Evolutionary conservation across 2,113 vertebrate genomes (phyloP).

Genomic region (Chaetura pelagica): DNA sequence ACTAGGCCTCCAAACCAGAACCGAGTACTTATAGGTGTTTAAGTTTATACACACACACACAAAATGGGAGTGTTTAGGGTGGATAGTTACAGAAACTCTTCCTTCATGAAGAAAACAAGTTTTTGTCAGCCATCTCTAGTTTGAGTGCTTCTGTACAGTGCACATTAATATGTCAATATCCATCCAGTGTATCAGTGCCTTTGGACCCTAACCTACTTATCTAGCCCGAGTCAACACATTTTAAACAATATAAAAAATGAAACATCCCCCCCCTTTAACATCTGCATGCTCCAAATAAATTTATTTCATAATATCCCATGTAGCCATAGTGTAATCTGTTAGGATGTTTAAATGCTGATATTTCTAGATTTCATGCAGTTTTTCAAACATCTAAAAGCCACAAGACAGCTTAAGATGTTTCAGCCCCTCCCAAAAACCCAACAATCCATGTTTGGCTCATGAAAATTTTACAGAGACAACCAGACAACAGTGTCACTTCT

Average conservation of each 20-base stretch:
- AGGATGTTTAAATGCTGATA: not conserved
- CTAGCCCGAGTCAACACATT: not conserved
- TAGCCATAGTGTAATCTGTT: not conserved
- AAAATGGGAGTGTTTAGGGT: no score
- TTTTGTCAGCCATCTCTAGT: no score
- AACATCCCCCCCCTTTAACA: not conserved
- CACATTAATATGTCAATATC: no score
- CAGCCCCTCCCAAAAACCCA: accelerated
- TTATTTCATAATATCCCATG: not conserved
- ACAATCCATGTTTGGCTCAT: not conserved
- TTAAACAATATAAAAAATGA: not conserved
- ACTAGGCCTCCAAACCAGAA: no score
- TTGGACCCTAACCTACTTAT: no score
- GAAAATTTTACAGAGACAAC: not conserved
- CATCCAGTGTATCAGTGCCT: no score
- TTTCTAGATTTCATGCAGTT: not conserved
- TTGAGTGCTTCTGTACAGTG: no score
- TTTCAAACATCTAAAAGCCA: not conserved
- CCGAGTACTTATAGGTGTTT: no score
- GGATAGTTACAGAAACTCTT: no score
- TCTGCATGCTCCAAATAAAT: not conserved
- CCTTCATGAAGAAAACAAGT: no score
- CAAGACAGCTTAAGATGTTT: not conserved
- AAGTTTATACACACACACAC: no score
- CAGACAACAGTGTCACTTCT: not conserved